phyloP scores from a whole-genome alignment of 2,888 invertebrate species.

The Lepas anatifera region DNA sequence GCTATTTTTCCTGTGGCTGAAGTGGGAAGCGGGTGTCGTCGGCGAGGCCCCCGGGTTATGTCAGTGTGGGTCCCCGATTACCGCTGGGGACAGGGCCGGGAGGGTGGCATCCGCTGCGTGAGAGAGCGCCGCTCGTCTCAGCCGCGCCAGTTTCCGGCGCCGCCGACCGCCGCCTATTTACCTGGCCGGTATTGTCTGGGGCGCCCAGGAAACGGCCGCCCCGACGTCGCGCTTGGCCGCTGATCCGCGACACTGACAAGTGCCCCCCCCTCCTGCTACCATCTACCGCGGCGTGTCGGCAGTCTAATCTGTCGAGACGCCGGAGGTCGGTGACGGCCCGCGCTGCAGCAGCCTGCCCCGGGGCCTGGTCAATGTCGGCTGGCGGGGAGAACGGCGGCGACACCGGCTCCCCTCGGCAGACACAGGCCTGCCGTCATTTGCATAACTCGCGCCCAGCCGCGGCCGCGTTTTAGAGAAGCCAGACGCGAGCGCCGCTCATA shows the following conservation, averaged over 20 bases:
- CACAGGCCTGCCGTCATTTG: too few species aligned
- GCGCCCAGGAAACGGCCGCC: not conserved
- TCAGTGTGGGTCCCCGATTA: too few species aligned
- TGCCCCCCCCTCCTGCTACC: not conserved
- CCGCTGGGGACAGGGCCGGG: too few species aligned
- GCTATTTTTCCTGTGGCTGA: too few species aligned
- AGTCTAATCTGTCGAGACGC: too few species aligned
- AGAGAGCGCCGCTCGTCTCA: not conserved
- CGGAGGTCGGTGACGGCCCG: not conserved
- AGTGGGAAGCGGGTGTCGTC: too few species aligned
- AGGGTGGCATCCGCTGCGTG: not conserved
- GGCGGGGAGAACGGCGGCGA: not conserved
- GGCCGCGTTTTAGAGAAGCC: too few species aligned
- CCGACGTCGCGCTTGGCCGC: not conserved
- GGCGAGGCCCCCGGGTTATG: too few species aligned
- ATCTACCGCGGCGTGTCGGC: too few species aligned
- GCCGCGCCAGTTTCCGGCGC: not conserved
- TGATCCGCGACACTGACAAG: not conserved
- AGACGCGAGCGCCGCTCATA: not conserved
- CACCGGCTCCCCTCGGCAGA: not conserved
- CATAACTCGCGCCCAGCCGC: not conserved
- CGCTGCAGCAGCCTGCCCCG: not conserved
- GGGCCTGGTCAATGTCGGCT: not conserved
- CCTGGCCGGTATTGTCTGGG: not conserved
- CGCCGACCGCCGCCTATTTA: not conserved